phyloP scores from a whole-genome alignment of 2,797 vertebrate species.

The Sebastes kiyomatsui region DNA sequence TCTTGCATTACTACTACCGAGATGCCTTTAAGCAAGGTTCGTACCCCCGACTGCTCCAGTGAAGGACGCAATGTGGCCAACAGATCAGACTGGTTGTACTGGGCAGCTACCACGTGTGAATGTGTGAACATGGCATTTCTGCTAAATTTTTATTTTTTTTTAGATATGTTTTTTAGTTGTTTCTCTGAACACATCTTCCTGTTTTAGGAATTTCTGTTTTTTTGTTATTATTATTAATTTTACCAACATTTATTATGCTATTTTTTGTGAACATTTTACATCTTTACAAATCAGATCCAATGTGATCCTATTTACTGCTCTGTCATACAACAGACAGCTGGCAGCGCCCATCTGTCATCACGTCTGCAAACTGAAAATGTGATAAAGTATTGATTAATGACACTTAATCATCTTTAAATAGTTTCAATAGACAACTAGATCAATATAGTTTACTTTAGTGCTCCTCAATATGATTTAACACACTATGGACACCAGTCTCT shows the following conservation, averaged over 20 bases:
- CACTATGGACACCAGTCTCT: neutral
- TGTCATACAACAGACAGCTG: neutral
- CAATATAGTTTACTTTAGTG: neutral
- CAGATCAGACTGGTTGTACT: neutral
- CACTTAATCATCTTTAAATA: neutral
- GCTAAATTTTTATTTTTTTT: neutral
- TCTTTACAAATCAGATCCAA: neutral
- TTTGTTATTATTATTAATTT: no score
- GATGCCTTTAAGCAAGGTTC: neutral
- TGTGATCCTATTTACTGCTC: neutral
- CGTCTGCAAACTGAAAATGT: neutral
- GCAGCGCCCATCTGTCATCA: neutral
- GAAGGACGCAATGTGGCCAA: neutral
- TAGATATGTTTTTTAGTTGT: neutral
- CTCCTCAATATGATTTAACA: neutral
- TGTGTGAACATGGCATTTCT: neutral
- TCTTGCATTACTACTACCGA: neutral
- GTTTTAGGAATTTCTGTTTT: no score
- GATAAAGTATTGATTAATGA: neutral
- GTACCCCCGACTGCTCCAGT: neutral
- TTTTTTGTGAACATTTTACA: neutral
- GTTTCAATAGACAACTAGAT: neutral
- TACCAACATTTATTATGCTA: no score
- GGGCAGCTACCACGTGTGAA: neutral
- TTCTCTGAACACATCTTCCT: neutral